These are phyloP conservation scores for Drosophila chauvacae DNA, from an alignment of 1,140 invertebrate species.

Conservation along the genomic window DNA sequence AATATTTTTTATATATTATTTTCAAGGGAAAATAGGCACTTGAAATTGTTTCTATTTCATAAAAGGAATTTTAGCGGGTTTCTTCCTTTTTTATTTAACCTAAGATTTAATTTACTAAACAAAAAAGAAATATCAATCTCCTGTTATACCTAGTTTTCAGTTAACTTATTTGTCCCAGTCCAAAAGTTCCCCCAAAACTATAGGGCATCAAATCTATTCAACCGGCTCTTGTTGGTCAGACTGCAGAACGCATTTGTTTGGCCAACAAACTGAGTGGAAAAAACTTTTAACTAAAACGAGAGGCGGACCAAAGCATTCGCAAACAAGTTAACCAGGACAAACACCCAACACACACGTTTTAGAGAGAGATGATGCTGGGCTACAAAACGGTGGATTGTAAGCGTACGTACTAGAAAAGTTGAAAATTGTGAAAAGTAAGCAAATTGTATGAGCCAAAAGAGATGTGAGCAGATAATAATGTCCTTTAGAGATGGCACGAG, in stretches of 20 bases:
- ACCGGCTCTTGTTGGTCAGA: constrained; percentile 27
- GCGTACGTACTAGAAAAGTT: constrained; percentile 25
- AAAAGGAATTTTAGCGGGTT: background rate
- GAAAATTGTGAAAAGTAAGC: constrained; percentile 73
- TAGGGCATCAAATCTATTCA: constrained; percentile 24
- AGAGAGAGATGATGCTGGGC: constrained; percentile 1
- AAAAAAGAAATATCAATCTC: background rate
- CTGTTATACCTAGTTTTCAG: background rate
- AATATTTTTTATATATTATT: no score
- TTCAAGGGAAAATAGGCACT: background rate
- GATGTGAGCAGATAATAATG: constrained; percentile 30
- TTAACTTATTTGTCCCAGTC: background rate
- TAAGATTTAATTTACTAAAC: background rate
- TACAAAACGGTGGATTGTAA: constrained; percentile 34
- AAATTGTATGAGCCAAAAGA: constrained; percentile 47
- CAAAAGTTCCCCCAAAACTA: background rate
- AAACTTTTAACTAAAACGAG: constrained; percentile 55
- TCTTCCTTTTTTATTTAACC: no score
- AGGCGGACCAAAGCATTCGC: constrained; percentile 22
- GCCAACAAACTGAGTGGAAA: constrained; percentile 56
- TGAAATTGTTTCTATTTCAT: rapidly evolving
- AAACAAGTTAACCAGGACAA: constrained; percentile 23
- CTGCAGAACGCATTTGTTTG: constrained; percentile 46
- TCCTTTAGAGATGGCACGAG: background rate
- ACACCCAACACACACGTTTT: background rate